These are phyloP conservation scores for Equus przewalskii DNA, from an alignment of 2,113 vertebrate species.

Conservation along the genomic window DNA sequence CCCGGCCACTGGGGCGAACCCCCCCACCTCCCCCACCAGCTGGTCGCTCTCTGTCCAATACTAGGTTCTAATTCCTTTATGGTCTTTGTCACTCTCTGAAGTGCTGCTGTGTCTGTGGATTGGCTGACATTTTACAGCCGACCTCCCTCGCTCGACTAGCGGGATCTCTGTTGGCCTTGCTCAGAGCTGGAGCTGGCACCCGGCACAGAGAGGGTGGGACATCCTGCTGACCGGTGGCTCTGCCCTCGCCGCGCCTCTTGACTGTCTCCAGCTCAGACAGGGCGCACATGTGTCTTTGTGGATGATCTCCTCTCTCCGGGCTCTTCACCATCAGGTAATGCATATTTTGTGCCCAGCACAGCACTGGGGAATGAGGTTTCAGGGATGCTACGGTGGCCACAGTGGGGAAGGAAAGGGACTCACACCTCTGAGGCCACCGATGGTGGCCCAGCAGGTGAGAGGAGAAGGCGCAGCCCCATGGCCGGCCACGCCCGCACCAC, in stretches of 20 bases:
- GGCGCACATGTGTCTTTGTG: too few relatives aligned
- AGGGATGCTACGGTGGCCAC: background rate
- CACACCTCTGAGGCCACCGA: accelerated
- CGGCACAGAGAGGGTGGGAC: too few relatives aligned
- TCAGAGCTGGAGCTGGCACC: background rate
- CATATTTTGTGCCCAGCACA: background rate
- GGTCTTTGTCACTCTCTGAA: background rate
- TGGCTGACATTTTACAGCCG: background rate
- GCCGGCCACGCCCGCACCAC: too few relatives aligned
- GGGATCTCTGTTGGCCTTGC: background rate
- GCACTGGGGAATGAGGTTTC: background rate
- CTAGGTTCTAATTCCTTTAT: background rate
- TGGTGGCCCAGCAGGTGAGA: background rate
- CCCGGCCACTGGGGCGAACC: accelerated
- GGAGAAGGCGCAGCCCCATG: background rate
- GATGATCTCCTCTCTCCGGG: background rate
- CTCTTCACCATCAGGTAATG: background rate
- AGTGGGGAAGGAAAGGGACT: background rate
- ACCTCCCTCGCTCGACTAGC: background rate
- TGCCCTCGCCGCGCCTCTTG: too few relatives aligned
- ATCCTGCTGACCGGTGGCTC: too few relatives aligned
- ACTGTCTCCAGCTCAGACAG: background rate
- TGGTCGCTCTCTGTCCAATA: background rate
- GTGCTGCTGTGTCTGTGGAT: background rate
- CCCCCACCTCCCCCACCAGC: background rate